A percentile compares a stretch with the other conserved stretches of the same genome.
Evolutionary conservation across 2,888 invertebrate genomes (phyloP).

Genomic region (Cephus pulcher): DNA sequence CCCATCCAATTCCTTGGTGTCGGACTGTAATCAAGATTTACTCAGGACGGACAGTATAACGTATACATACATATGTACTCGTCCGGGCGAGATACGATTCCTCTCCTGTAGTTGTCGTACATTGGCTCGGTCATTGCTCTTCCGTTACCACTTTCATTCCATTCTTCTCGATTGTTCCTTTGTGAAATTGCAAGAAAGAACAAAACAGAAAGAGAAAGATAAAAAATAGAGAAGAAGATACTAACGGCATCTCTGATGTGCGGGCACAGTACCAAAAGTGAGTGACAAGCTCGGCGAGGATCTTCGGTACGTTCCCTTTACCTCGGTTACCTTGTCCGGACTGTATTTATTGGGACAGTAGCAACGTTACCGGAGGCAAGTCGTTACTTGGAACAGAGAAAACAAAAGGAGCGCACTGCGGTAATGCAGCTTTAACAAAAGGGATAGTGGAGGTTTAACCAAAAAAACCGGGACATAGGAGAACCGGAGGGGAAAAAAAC

Average conservation of each 20-base stretch:
- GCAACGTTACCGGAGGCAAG: neutral
- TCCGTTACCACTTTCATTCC: neutral
- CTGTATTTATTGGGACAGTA: neutral
- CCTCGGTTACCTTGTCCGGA: neutral
- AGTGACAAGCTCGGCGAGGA: neutral
- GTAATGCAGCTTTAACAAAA: neutral
- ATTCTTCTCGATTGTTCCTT: neutral
- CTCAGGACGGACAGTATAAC: neutral
- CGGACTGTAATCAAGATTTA: neutral
- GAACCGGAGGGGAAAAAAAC: neutral
- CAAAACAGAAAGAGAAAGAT: neutral
- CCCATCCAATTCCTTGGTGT: neutral
- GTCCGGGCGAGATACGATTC: neutral
- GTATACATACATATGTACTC: neutral
- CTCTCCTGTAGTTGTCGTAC: neutral
- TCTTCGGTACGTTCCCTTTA: neutral
- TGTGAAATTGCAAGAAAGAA: neutral
- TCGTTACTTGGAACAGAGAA: neutral
- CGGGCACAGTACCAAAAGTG: neutral
- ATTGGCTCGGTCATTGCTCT: neutral
- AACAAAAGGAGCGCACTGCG: neutral
- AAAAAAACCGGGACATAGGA: neutral
- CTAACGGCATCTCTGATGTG: neutral
- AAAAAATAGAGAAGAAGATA: neutral
- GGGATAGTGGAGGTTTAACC: neutral